Base-by-base conservation (phyloP, 2,888 invertebrate genomes). In the Fragum sueziense region DNA sequence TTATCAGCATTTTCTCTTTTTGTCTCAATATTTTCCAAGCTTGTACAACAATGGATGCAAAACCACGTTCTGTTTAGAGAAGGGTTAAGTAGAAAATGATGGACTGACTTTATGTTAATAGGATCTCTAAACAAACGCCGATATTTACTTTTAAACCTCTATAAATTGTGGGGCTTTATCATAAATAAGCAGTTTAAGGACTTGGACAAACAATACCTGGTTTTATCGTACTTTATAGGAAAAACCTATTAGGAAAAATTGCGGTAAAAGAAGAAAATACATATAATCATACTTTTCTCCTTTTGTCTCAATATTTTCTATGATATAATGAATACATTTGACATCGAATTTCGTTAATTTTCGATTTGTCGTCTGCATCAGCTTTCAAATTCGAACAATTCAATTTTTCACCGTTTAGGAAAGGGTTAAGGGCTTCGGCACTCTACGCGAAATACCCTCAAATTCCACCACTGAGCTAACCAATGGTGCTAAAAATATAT, bases 91-190 rank as follows among this genome's bases (percentile, higher is more conserved):
- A 65, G 27, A 65, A 65, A 65, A 41, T 27, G 65, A 65, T 65
- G 65, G 25, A 33, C 34, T 65, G 65, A 65, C 65, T 65, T 65
- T 65, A 65, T 65, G 65, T 65, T 65, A 65, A 65, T 65, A 65
- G 65, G 22, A 25, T 11, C 4, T 22, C 25, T 65, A 65, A 37
- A 65, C 65, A 65, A 65, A 65, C 65, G n/a, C 11, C n/a, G 34
- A 25, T 65, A 41, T 65, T 65, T 65, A 41, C 27, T 65, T 27
- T 34, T 65, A 9, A n/a, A 22, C 34, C 2, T 65, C 65, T 65
- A 65, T 65, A 65, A 65, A 65, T 65, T 37, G 37, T 27, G 41
- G 17, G 11, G 65, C 27, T 27, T 41, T 65, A 65, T 65, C 65
- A 65, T 65, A 65, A 65, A 65, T 41, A 65, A 65, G 65, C 65